phyloP scores from a whole-genome alignment of 2,113 vertebrate genomes.

The Progne subis region DNA sequence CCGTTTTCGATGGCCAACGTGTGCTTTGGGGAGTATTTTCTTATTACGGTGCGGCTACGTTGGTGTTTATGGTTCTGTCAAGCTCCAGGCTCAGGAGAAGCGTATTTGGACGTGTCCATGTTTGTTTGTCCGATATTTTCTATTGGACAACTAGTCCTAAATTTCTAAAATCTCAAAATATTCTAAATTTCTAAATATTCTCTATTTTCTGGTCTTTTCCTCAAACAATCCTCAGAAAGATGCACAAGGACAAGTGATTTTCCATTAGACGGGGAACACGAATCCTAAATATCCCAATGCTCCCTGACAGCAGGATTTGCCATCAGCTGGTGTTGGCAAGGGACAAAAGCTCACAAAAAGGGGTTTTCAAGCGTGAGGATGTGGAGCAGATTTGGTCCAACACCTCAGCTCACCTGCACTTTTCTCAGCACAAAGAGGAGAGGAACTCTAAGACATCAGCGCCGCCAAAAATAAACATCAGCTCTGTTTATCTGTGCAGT shows the following conservation, averaged over 20 bases:
- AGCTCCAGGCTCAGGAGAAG: neutral
- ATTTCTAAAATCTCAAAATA: neutral
- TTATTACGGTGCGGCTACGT: accelerated
- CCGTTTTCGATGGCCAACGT: neutral
- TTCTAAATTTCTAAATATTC: neutral
- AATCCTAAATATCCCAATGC: neutral
- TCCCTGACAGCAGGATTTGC: neutral
- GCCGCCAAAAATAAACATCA: neutral
- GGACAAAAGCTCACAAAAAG: neutral
- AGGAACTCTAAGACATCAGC: neutral
- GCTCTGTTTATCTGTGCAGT: neutral
- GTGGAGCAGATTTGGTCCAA: neutral
- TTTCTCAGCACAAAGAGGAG: neutral
- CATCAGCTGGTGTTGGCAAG: neutral
- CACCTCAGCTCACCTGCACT: neutral
- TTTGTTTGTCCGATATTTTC: neutral
- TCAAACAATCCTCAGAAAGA: neutral
- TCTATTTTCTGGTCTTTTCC: neutral
- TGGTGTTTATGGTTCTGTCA: neutral
- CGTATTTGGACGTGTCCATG: accelerated
- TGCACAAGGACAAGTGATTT: neutral
- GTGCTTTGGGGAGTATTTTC: neutral
- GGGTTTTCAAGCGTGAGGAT: neutral
- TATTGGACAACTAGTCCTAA: neutral
- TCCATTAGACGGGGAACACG: accelerated